Percentiles rank a stretch among this genome's conserved stretches.
These are phyloP conservation scores for Aurelia sp. DNA, from an alignment of 30 jellyfish, hydroid and myxozoan species.

Conservation along the genomic window DNA sequence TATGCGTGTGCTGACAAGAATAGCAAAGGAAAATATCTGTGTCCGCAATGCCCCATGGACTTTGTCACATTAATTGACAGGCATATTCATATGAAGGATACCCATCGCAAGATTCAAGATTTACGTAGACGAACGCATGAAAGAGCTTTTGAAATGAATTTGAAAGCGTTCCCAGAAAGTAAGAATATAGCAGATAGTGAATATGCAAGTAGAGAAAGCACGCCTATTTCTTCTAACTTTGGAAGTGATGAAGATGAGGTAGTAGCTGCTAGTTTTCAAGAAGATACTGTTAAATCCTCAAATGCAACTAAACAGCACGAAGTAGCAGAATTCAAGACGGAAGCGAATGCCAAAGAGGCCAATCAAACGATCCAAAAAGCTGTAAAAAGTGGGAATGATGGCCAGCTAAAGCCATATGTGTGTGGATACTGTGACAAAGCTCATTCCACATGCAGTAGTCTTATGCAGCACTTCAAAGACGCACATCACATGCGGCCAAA, in stretches of 20 bases:
- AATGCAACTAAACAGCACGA: no score
- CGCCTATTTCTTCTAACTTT: no score
- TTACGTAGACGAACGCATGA: no score
- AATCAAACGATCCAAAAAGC: not conserved
- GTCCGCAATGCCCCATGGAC: conserved; percentile 27
- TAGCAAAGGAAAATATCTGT: not conserved
- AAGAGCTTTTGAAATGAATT: no score
- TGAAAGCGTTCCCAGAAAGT: no score
- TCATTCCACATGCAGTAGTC: not conserved
- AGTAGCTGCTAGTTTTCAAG: no score
- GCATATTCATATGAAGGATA: conserved; percentile 32
- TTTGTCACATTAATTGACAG: conserved; percentile 28
- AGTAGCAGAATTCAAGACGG: not conserved
- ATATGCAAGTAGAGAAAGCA: no score
- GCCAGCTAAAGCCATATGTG: not conserved
- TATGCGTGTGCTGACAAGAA: not conserved
- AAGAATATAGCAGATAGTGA: no score
- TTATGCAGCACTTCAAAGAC: not conserved
- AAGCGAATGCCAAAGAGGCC: not conserved
- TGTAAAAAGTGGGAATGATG: not conserved
- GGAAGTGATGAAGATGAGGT: no score
- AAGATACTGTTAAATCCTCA: no score
- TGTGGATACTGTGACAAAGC: not conserved
- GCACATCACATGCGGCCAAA: not conserved
- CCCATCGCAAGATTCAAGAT: not conserved